Evolutionary conservation across 2,888 invertebrate genomes (phyloP), one percentile per base, ranked within the genome.

Genomic region (Alviniconcha strummeri): DNA sequence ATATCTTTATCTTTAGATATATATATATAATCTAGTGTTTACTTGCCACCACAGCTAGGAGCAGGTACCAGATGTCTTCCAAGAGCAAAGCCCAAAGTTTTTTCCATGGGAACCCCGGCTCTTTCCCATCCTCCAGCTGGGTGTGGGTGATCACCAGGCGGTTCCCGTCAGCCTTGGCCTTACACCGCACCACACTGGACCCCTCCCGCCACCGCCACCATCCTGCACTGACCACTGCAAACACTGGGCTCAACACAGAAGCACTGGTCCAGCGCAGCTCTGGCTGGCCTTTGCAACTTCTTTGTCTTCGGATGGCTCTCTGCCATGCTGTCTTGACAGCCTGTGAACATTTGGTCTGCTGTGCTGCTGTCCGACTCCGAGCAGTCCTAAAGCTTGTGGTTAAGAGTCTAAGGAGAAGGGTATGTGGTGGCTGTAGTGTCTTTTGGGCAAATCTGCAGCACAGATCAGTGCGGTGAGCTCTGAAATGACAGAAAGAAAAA

Each of bases 41-140:
- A 95, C 96, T 96, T 94, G 98, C 98, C 90, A 95, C 95, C 90
- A 98, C 95, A 84, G 98, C 97, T 83, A 96, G 95, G 8, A 96
- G 91, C 82, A 98, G 95, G 87, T 96, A 95, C 95, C 96, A 96
- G 85, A 96, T 94, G 93, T 97, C 96, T 55, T 97, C 97, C 91
- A 95, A 95, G 4, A 98, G 93, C 92, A 98, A 96, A 17, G 94
- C 91, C 93, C 96, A 95, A 86, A 98, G 96, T 85, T 95, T 95
- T 52, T 93, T 94, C 97, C 97, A 98, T 91, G 97, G 96, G 94
- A 98, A 97, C 86, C 95, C 95, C 6, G 92, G 91, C n/a, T 94
- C 93, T 19, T 89, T 72, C 8, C 80, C 83, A 36, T 84, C 83
- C 17, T 84, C 77, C n/a, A 72, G 60, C 17, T 84, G 77, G 55